phyloP scores from a whole-genome alignment of 2,888 invertebrate species.

The Resseliella maxima region DNA sequence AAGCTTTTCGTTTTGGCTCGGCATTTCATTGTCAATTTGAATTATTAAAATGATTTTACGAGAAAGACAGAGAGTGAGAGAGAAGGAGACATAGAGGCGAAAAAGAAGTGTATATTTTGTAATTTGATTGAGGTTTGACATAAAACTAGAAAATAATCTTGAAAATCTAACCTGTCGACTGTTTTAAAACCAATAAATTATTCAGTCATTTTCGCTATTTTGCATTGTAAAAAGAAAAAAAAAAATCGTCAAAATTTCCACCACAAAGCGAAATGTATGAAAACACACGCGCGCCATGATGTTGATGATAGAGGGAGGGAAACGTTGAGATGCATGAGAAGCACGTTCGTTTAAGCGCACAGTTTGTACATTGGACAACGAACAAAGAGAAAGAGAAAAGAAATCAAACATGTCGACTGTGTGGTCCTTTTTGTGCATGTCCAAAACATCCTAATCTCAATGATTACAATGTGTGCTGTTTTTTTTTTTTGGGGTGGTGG shows the following conservation, averaged over 20 bases:
- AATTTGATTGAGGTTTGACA: slow-evolving; percentile 43
- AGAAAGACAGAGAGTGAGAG: too few species aligned
- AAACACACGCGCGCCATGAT: neutral
- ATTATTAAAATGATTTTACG: neutral
- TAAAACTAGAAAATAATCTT: neutral
- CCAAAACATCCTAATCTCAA: neutral
- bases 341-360: neutral
- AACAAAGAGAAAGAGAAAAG: too few species aligned
- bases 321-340: neutral
- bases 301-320: slow-evolving; percentile 19
- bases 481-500: slow-evolving; percentile 23
- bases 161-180: neutral
- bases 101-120: neutral
- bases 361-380: neutral
- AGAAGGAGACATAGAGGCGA: too few species aligned
- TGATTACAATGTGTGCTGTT: neutral
- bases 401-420: slow-evolving; percentile 23
- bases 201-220: neutral
- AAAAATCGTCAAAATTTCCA: neutral
- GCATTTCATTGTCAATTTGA: neutral
- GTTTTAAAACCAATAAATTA: neutral
- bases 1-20: neutral
- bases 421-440: neutral
- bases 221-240: neutral
- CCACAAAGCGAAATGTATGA: neutral